Evolutionary conservation across 2,113 vertebrate species (phyloP), one percentile per base, ranked within the genome.

Genomic region (Elanoides forficatus): DNA sequence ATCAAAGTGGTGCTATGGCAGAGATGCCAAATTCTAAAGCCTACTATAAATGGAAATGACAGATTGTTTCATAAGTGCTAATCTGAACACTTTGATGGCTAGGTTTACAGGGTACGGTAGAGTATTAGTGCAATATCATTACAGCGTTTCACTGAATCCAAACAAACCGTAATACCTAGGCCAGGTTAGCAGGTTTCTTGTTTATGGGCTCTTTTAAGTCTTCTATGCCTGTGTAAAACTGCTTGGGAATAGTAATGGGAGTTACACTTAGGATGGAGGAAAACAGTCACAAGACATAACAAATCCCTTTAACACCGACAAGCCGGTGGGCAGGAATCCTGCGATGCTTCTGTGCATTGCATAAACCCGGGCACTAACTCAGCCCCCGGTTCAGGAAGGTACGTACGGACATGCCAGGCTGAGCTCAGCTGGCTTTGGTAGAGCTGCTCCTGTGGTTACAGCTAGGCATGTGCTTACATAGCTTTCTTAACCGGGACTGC

Each of bases 1-100:
- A 95, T 81, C 10, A 7, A 92, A 91, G 78, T 85, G 97, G 96
- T 98, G 97, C 96, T 95, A 95, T 86, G 97, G 96, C 85, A 87
- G 92, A 97, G 96, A 94, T 96, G 92, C 75, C 93, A 89, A 72
- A 94, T 94, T 96, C 94, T 94, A 90, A 95, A 95, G 95, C 94
- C 95, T 97, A 59, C 93, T 94, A 53, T 38, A 88, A 86, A 95
- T 76, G 88, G 81, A 88, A 79, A 92, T 63, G 81, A 92, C 82
- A 82, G 83, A 74, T 96, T 76, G 76, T 95, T 95, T 91, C 45
- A 13, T 43, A 83, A 95, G 86, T 88, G 93, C 95, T 97, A 84
- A 93, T 88, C 92, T 48, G 85, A 96, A 92, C 66, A 52, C 75
- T 86, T 65, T 59, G 92, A 56, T 8, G 74, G 83, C 96, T 95